Conservation (phyloP, 2,888 invertebrate genomes). For the Eudiplozoon nipponicum region DNA sequence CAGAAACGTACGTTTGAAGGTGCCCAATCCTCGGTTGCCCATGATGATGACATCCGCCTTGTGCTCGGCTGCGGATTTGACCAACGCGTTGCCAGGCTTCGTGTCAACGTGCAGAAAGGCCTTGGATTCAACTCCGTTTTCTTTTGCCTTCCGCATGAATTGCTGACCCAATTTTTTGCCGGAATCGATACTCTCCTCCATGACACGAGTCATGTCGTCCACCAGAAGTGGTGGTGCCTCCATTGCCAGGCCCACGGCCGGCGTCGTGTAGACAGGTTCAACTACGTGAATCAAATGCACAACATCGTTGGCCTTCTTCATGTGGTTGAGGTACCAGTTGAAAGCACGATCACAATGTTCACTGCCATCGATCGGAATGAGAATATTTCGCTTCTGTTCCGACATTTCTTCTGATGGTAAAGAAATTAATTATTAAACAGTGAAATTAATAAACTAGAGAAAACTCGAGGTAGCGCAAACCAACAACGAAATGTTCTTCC, state of each 20-base stretch:
- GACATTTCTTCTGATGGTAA: not conserved
- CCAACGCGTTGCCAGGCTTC: constrained; percentile 19
- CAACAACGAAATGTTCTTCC: too few species aligned
- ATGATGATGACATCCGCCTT: constrained; percentile 19
- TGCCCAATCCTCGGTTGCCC: constrained; percentile 19
- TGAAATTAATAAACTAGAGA: too few species aligned
- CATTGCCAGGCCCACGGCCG: constrained; percentile 19
- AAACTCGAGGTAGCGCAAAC: too few species aligned
- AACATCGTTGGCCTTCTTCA: constrained; percentile 20
- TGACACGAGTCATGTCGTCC: constrained; percentile 15
- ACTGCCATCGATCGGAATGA: constrained; percentile 19
- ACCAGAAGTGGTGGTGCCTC: constrained; percentile 18
- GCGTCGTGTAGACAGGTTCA: constrained; percentile 23
- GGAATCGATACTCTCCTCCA: constrained; percentile 11
- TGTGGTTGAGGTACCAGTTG: constrained; percentile 21
- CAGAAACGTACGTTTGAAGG: constrained; percentile 19
- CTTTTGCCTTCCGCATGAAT: constrained; percentile 14
- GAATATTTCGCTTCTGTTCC: constrained; percentile 15
- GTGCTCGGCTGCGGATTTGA: constrained; percentile 19
- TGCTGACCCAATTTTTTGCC: constrained; percentile 14
- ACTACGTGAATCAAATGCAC: constrained; percentile 20
- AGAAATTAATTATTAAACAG: too few species aligned
- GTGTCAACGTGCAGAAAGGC: constrained; percentile 18
- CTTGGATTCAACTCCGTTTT: constrained; percentile 9
- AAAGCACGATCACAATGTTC: constrained; percentile 19